phyloP scores from a whole-genome alignment of 2,113 vertebrate genomes.

The Opisthocomus hoazin region DNA sequence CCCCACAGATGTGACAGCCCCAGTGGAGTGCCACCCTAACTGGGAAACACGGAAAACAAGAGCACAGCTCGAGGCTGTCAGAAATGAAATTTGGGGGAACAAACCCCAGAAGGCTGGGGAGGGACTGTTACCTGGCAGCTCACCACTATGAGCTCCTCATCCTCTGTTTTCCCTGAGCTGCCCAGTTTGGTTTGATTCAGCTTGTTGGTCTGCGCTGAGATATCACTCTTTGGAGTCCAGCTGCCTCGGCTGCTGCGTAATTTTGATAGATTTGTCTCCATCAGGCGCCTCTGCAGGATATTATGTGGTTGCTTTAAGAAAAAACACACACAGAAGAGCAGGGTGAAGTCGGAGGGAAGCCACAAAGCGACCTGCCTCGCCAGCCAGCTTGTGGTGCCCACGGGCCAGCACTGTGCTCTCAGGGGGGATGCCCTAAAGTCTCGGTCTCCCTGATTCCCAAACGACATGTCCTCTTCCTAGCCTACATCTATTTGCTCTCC shows the following conservation, averaged over 20 bases:
- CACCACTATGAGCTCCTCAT: conserved; percentile 77
- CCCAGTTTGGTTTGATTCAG: conserved; percentile 64
- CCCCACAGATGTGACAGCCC: background rate
- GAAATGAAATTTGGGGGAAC: background rate
- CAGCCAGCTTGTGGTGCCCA: background rate
- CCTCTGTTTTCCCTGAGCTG: conserved; percentile 60
- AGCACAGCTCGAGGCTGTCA: background rate
- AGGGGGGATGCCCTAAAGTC: background rate
- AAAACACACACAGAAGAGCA: background rate
- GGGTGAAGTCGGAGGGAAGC: background rate
- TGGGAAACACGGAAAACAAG: background rate
- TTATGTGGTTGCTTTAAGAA: conserved; percentile 83
- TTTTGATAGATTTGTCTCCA: conserved; percentile 83
- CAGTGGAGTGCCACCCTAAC: rapidly evolving
- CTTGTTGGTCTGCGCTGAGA: conserved; percentile 44
- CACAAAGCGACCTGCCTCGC: background rate
- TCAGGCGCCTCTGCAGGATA: conserved; percentile 84
- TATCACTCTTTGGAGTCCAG: conserved; percentile 63
- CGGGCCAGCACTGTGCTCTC: rapidly evolving
- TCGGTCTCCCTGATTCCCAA: background rate
- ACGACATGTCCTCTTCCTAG: background rate
- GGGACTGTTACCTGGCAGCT: conserved; percentile 75
- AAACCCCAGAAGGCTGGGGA: background rate
- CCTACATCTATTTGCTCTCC: background rate
- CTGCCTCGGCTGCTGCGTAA: conserved; percentile 68